These are phyloP conservation scores for Zoanthus gigantus DNA, from an alignment of 92 coral and sea anemone genomes.

Conservation along the genomic window DNA sequence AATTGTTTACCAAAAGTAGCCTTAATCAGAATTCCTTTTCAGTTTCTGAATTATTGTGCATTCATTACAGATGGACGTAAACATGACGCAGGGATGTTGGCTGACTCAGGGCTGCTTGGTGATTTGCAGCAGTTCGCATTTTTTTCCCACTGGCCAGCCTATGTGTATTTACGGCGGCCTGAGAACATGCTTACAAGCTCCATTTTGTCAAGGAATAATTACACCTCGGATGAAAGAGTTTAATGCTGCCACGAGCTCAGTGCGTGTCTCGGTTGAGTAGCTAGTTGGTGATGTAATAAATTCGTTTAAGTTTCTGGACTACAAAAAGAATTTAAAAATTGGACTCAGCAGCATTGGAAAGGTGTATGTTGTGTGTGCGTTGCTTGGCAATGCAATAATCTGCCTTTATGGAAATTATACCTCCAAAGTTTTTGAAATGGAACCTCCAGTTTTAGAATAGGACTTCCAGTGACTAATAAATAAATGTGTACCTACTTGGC, in stretches of 20 bases:
- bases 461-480: conserved; percentile 1
- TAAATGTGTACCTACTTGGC: neutral
- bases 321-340: too few relatives aligned
- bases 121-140: neutral
- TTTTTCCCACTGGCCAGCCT: neutral
- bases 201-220: neutral
- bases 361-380: too few relatives aligned
- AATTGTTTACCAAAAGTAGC: too few relatives aligned
- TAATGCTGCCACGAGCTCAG: neutral
- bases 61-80: neutral
- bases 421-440: neutral
- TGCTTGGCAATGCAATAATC: too few relatives aligned
- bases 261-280: neutral
- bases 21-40: neutral
- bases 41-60: neutral
- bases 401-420: too few relatives aligned
- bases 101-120: neutral
- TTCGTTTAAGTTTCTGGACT: neutral
- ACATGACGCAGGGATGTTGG: neutral
- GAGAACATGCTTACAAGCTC: neutral
- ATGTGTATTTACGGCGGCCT: neutral
- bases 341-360: too few relatives aligned
- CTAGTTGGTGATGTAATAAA: neutral
- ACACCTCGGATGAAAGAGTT: neutral
- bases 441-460: conserved; percentile 3